These are phyloP conservation scores for Leontopithecus rosalia DNA, from an alignment of 2,797 vertebrate genomes.

Conservation along the genomic window DNA sequence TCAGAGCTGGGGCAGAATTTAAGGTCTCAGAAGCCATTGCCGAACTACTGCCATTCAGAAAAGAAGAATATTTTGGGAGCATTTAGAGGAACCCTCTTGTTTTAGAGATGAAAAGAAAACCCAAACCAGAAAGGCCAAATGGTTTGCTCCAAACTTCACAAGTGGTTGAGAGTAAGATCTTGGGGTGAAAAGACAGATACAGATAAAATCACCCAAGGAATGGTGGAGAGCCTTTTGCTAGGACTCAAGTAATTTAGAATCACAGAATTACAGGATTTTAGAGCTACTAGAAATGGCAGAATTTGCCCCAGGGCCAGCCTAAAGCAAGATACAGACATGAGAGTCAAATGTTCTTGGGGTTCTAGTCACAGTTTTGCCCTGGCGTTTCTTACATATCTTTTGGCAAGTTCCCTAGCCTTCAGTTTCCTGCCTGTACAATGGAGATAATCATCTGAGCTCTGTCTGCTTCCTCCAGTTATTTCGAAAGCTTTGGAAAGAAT, in stretches of 20 bases:
- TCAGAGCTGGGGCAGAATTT: constrained; percentile 2
- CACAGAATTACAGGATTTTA: not conserved
- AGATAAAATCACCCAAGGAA: not conserved
- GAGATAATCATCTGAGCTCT: constrained; percentile 16
- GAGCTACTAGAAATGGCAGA: not conserved
- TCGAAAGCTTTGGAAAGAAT: constrained; percentile 36
- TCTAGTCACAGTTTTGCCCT: not conserved
- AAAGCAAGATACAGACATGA: not conserved
- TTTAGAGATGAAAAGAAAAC: not conserved
- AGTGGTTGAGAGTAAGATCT: not conserved
- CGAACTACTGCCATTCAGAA: not conserved
- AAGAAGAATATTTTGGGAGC: not conserved
- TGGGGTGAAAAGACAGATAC: not conserved
- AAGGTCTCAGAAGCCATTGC: not conserved
- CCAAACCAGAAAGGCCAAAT: not conserved
- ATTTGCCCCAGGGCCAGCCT: not conserved
- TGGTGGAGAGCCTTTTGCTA: not conserved
- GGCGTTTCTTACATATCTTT: not conserved
- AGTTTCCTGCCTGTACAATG: not conserved
- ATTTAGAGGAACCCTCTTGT: not conserved
- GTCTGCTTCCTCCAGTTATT: not conserved
- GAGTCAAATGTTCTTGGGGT: not conserved
- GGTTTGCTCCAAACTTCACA: not conserved
- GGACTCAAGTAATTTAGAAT: not conserved
- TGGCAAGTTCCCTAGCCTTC: not conserved